These are phyloP conservation scores for Ceriagrion tenellum DNA, from an alignment of 2,888 invertebrate species.

Conservation along the genomic window DNA sequence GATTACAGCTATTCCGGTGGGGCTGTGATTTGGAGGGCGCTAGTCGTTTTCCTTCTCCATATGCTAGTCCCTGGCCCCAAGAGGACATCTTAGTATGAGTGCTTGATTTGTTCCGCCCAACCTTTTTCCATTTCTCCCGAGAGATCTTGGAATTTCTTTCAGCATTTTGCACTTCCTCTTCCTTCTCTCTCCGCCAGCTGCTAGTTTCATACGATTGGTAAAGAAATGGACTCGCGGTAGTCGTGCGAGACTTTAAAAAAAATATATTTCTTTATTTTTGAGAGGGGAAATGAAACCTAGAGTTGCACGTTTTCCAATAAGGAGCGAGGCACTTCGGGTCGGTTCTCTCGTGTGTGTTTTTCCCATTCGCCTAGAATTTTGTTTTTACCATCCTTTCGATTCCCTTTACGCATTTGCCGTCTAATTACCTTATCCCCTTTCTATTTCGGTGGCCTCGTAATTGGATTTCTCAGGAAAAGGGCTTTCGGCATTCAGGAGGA, in stretches of 20 bases:
- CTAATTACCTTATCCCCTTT: not conserved
- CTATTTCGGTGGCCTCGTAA: not conserved
- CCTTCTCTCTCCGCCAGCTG: not conserved
- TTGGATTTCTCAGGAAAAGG: not conserved
- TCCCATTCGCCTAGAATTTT: not conserved
- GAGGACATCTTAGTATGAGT: not conserved
- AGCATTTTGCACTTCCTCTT: not conserved
- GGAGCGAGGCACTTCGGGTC: not conserved
- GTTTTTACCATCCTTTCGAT: not conserved
- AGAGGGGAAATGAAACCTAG: slow-evolving; percentile 12
- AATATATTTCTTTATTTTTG: no score
- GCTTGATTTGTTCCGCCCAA: not conserved
- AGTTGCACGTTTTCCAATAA: not conserved
- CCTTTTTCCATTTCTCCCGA: not conserved
- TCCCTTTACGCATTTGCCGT: not conserved
- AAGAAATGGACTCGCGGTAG: not conserved
- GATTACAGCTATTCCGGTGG: no score
- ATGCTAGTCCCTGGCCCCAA: not conserved
- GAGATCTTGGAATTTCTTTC: not conserved
- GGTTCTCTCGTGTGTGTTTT: not conserved
- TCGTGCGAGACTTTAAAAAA: not conserved
- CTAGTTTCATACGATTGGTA: not conserved
- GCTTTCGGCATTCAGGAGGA: not conserved
- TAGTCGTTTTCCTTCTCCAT: no score
- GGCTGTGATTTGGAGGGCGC: no score